These are phyloP conservation scores for Struthidea cinerea DNA, from an alignment of 2,113 vertebrate species.

Conservation along the genomic window DNA sequence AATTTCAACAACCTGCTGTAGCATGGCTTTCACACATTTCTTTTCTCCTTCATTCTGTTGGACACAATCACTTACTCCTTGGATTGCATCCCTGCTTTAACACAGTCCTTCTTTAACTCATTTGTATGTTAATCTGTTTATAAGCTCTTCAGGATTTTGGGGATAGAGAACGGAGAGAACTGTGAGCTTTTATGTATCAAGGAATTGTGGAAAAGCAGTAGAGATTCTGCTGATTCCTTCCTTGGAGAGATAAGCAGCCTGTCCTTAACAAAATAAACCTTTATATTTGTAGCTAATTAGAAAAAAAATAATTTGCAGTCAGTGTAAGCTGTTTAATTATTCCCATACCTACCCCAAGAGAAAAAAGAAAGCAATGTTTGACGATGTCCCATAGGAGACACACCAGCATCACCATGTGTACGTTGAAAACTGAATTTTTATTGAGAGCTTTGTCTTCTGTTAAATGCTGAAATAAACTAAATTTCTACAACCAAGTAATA, in stretches of 20 bases:
- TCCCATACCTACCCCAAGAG: not conserved
- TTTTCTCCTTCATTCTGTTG: not conserved
- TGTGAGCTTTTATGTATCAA: not conserved
- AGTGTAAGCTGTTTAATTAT: not conserved
- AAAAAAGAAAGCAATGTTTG: not conserved
- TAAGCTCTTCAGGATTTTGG: not conserved
- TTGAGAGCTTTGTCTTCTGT: not conserved
- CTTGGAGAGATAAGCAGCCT: not conserved
- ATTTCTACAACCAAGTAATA: not conserved
- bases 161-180: not conserved
- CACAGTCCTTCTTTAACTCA: not conserved
- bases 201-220: not conserved
- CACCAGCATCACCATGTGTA: rapidly evolving
- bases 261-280: not conserved
- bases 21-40: not conserved
- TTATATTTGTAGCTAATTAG: not conserved
- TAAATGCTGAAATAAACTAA: not conserved
- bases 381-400: rapidly evolving
- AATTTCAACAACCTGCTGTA: not conserved
- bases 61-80: not conserved
- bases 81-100: not conserved
- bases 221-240: not conserved
- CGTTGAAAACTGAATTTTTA: not conserved
- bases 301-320: not conserved
- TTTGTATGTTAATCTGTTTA: not conserved